A percentile compares a stretch with the other conserved stretches of the same genome.
These are phyloP conservation scores for Sinocyclocheilus rhinocerous DNA, from an alignment of 2,113 vertebrate genomes.

Conservation along the genomic window DNA sequence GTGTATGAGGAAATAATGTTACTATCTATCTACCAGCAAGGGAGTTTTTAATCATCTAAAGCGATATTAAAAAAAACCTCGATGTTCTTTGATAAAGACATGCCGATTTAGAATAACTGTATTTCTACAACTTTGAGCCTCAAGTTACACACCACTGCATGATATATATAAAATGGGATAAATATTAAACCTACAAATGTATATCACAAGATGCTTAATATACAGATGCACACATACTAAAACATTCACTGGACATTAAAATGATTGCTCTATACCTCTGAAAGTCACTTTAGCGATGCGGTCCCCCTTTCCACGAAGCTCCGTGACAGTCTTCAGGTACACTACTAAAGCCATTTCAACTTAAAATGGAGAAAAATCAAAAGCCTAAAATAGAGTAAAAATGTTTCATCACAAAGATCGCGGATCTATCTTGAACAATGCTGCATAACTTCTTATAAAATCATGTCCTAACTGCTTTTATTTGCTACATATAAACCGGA, in stretches of 20 bases:
- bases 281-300: constrained; percentile 90
- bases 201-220: background rate
- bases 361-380: constrained; percentile 11
- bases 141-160: background rate
- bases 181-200: background rate
- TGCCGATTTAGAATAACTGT: background rate
- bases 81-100: background rate
- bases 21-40: background rate
- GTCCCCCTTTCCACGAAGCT: constrained; percentile 85
- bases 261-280: constrained; percentile 78
- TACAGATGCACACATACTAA: background rate
- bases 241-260: background rate
- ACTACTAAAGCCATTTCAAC: constrained; percentile 83
- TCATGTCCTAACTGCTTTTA: constrained; percentile 49
- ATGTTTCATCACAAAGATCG: constrained; percentile 11
- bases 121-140: constrained; percentile 16
- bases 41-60: background rate
- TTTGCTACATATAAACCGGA: background rate
- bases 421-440: background rate
- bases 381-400: background rate
- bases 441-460: constrained; percentile 26
- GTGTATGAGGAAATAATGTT: background rate
- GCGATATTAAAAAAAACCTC: background rate
- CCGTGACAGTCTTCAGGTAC: constrained; percentile 82
- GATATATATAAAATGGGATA: background rate